Evolutionary conservation across 1,140 invertebrate genomes (phyloP), one percentile per base, ranked within the genome.

Genomic region (Calliphora vicina): DNA sequence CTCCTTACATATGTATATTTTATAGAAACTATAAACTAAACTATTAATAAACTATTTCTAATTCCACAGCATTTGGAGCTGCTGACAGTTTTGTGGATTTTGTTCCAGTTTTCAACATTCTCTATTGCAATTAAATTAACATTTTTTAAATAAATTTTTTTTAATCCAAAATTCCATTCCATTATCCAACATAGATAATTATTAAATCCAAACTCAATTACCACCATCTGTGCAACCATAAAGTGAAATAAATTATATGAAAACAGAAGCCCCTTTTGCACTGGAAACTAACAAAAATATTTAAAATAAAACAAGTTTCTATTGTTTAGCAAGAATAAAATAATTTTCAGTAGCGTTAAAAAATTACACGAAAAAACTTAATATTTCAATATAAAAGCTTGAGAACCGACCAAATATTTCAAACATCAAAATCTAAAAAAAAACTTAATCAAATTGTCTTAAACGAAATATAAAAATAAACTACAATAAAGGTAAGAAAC

Each of bases 341-440:
- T 76, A 76, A 76, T 76, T 76, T 76, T 76, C 73, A 35, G 73
- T 76, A 76, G 73, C 73, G 73, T 76, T 76, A 76, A 76, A 35
- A 76, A 76, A 35, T 76, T 76, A 76, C 29, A 42, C 17, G 73
- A 76, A 76, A 76, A 76, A 35, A 76, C 35, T 35, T 35, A 35
- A 35, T 35, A 35, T 35, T 35, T 35, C 35, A 35, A 8, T 35
- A 35, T 35, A 35, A 35, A 76, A 42, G 27, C 20, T 76, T 29
- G 29, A 76, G 73, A 9, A 73, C 35, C 1, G 10, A 35, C 12
- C 26, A 29, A 73, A 73, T 26, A 73, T 17, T 1, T n/a, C 9
- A 76, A 76, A 42, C 2, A 20, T 76, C n/a, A 20, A 76, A 76
- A 42, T n/a, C 23, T 15, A 57, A 76, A 35, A 17, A 76, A 76